Conservation (phyloP, 1,140 invertebrate genomes). For the Leptinotarsa texana region DNA sequence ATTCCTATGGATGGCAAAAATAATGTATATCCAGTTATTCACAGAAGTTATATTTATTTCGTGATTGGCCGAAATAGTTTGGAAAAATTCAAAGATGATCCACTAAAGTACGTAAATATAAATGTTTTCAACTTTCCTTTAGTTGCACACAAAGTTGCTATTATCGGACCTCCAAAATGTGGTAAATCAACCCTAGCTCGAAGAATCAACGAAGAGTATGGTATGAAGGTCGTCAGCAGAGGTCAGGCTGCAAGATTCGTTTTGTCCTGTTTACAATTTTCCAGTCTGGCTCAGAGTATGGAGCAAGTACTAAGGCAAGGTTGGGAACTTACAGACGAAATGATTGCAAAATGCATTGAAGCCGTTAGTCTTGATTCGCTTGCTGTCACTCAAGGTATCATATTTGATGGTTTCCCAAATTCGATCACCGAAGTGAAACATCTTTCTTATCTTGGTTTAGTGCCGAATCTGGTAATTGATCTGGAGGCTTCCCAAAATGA, state of each 20-base stretch:
- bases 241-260: slow-evolving; percentile 59
- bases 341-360: slow-evolving; percentile 59
- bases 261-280: slow-evolving; percentile 57
- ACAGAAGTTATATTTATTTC: slow-evolving; percentile 64
- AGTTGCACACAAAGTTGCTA: slow-evolving; percentile 70
- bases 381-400: slow-evolving; percentile 55
- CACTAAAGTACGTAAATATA: slow-evolving; percentile 59
- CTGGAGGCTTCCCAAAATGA: slow-evolving; percentile 53
- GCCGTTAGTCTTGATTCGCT: slow-evolving; percentile 56
- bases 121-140: slow-evolving; percentile 54
- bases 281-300: slow-evolving; percentile 55
- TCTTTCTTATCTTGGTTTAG: slow-evolving; percentile 57
- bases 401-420: slow-evolving; percentile 64
- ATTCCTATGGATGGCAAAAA: slow-evolving; percentile 53
- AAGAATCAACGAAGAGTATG: slow-evolving; percentile 58
- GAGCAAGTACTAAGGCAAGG: slow-evolving; percentile 53
- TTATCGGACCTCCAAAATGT: slow-evolving; percentile 83
- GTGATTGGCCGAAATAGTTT: slow-evolving; percentile 57
- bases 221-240: slow-evolving; percentile 58
- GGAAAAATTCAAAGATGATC: slow-evolving; percentile 58
- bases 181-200: slow-evolving; percentile 75
- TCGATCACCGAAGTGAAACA: slow-evolving; percentile 56
- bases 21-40: slow-evolving; percentile 59
- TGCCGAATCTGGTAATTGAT: slow-evolving; percentile 61
- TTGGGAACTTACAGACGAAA: slow-evolving; percentile 51